Evolutionary conservation across 2,888 invertebrate species (phyloP).

Genomic region (Cryptus viduatorius): DNA sequence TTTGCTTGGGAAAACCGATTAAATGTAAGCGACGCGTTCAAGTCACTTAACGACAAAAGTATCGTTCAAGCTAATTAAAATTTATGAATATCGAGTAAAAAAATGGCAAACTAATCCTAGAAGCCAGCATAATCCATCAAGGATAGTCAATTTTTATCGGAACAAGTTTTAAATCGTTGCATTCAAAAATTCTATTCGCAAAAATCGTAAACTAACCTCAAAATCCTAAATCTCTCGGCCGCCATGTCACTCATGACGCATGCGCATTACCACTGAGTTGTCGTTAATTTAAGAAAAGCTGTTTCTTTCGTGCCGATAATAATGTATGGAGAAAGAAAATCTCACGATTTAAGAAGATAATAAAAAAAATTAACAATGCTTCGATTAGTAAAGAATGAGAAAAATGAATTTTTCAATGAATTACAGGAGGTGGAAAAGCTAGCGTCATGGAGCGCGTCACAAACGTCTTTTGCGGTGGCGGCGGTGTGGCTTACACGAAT

Average conservation of each 20-base stretch:
- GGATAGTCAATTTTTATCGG: background rate
- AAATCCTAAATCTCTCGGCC: background rate
- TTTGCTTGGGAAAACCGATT: no score
- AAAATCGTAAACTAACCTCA: background rate
- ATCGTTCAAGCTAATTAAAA: no score
- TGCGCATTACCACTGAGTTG: background rate
- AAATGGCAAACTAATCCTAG: no score
- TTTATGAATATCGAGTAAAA: no score
- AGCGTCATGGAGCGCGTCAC: conserved; percentile 95
- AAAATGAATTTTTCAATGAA: conserved; percentile 44
- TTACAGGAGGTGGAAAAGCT: conserved; percentile 86
- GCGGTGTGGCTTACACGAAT: conserved; percentile 87
- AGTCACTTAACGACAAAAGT: no score
- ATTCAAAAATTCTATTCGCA: background rate
- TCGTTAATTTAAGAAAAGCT: background rate
- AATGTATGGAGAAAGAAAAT: background rate
- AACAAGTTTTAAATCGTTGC: background rate
- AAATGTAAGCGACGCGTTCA: no score
- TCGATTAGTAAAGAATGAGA: background rate
- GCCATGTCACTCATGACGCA: background rate
- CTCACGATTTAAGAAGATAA: background rate
- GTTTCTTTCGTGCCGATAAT: background rate
- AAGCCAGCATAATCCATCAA: background rate
- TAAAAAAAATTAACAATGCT: background rate
- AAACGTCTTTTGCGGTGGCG: conserved; percentile 93